Base-by-base conservation (phyloP, 2,888 invertebrate species). In the Stegophylla sp. region DNA sequence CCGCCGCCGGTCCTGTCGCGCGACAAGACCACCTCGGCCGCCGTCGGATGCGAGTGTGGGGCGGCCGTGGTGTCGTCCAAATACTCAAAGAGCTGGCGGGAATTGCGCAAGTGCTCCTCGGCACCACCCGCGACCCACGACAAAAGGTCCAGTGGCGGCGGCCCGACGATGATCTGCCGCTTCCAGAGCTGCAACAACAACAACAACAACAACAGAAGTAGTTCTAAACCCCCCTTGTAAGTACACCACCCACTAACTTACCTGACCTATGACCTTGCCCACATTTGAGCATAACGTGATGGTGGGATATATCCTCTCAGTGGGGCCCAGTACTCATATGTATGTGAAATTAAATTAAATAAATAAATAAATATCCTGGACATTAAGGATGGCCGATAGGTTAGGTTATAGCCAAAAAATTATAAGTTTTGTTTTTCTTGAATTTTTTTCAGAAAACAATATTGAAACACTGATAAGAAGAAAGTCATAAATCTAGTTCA, bases 41-140 rank as follows among this genome's bases (percentile, higher is more conserved):
- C 34, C 13, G 15, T 23, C 13, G 10, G n/a, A 17, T 51, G 79
- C n/a, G 5, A 48, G 3, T 71, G 61, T 63, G 51, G n/a, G n/a
- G n/a, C 9, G 12, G 20, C 23, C 0, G 45, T 53, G 7, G 45
- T 53, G 7, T 12, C 41, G 13, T 43, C 79, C 2, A 79, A 69
- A 17, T 79, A 79, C 23, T 56, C 59, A 1, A 79, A 79, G 10
- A 79, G 48, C 7, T 79, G 79, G 79, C 45, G 79, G 23, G 79
- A 79, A 34, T 17, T 79, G 9, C 79, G 79, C 9, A 79, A 79
- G 48, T 34, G 4, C 7, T 34, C 34, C 34, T 3, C 34, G 34
- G 34, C 34, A 20, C 59, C 0, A 45, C 69, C n/a, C 64, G 15
- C 4, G 3, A 3, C 23, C 20, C 34, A 73, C 13, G 61, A 23